Conservation (phyloP, 1,140 invertebrate species). For the Caenorhabditis tropicalis region DNA sequence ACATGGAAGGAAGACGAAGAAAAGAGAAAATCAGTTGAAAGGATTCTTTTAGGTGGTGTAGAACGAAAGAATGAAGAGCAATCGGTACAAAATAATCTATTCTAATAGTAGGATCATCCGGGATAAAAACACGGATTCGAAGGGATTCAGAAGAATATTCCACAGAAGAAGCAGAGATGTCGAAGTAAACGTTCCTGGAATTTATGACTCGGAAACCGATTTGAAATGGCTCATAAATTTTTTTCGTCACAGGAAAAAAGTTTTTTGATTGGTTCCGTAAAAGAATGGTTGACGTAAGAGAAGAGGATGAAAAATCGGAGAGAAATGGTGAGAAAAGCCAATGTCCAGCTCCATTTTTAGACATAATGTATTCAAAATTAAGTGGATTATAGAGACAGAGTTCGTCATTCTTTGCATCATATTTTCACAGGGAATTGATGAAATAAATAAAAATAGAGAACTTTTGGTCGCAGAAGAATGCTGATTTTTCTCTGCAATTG, state of each 20-base stretch:
- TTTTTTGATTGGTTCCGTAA: slow-evolving; percentile 20
- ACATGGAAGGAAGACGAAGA: background rate
- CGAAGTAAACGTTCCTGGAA: background rate
- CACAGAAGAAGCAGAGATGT: background rate
- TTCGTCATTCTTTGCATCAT: background rate
- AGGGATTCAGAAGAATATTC: background rate
- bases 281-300: background rate
- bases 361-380: background rate
- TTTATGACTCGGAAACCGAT: slow-evolving; percentile 11
- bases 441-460: background rate
- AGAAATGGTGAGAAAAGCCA: background rate
- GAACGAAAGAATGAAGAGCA: background rate
- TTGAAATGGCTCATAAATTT: background rate
- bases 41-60: background rate
- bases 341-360: background rate
- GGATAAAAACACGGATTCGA: background rate
- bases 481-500: background rate
- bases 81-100: background rate
- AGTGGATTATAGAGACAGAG: background rate
- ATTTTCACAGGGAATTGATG: background rate
- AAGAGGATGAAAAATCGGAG: background rate
- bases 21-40: background rate
- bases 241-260: background rate
- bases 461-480: background rate
- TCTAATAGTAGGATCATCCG: background rate